Percentiles rank a stretch among this genome's conserved stretches.
Conservation (phyloP, 2,888 invertebrate genomes). For the Phytoseiulus persimilis region DNA sequence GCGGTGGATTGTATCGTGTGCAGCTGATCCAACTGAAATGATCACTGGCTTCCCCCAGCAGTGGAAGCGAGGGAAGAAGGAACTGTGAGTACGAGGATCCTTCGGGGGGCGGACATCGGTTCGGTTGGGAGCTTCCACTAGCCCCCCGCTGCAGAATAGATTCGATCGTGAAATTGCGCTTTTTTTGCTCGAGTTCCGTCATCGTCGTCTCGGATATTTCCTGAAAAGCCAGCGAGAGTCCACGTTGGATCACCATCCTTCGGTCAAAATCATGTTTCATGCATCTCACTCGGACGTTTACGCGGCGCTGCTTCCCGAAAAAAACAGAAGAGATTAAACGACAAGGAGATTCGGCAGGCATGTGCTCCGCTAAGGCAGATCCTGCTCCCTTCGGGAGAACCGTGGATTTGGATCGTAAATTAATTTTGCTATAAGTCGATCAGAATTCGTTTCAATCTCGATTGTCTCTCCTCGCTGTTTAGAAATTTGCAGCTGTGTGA, state of each 20-base stretch:
- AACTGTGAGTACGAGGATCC: neutral
- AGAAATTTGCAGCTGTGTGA: too few relatives aligned
- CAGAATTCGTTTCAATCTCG: neutral
- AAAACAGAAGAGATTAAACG: too few relatives aligned
- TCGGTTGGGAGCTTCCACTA: neutral
- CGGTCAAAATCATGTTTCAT: neutral
- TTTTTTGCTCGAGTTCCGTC: conserved; percentile 9
- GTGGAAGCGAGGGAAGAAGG: neutral
- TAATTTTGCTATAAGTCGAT: neutral
- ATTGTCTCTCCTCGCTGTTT: neutral
- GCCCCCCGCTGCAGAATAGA: conserved; percentile 7
- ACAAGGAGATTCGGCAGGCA: neutral
- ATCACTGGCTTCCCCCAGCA: neutral
- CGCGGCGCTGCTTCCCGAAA: too few relatives aligned
- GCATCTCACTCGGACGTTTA: too few relatives aligned
- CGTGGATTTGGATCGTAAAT: neutral
- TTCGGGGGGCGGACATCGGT: neutral
- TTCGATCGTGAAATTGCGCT: conserved; percentile 17
- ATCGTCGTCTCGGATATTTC: neutral
- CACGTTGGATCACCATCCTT: neutral
- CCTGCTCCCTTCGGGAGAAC: neutral
- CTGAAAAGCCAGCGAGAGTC: neutral
- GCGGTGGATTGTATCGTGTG: conserved; percentile 22
- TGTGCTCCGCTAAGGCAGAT: neutral
- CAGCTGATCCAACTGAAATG: conserved; percentile 26